A percentile compares a stretch with the other conserved stretches of the same genome.
Evolutionary conservation across 2,797 vertebrate genomes (phyloP).

Genomic region (Syngnathus rostellatus): DNA sequence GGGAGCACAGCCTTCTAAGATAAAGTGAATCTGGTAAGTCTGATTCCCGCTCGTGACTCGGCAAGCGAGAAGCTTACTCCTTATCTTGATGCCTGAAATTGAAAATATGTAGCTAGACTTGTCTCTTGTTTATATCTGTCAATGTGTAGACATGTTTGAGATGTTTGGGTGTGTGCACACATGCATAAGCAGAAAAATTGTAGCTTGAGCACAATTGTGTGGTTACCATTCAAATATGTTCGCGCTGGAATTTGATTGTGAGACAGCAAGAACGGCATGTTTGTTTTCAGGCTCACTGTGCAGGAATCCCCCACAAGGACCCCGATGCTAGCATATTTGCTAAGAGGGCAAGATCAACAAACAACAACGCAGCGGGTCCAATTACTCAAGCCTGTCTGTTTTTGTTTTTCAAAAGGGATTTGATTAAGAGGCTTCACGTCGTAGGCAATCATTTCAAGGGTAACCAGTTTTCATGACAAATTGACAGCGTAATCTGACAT

Average conservation of each 20-base stretch:
- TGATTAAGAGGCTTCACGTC: neutral
- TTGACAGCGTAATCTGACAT: neutral
- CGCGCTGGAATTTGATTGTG: constrained; percentile 17
- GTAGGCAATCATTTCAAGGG: neutral
- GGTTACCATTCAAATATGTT: constrained; percentile 15
- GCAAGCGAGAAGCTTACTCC: neutral
- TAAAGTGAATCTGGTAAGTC: constrained; percentile 48
- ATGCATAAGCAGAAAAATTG: neutral
- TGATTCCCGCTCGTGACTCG: neutral
- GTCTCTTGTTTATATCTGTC: neutral
- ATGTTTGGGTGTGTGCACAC: neutral
- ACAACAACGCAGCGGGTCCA: constrained; percentile 5
- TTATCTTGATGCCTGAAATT: neutral
- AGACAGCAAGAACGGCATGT: constrained; percentile 38
- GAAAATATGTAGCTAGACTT: neutral
- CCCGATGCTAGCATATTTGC: constrained; percentile 35
- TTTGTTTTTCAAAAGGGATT: neutral
- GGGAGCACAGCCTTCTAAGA: constrained; percentile 33
- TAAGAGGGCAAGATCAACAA: constrained; percentile 8
- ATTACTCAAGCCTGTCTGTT: neutral
- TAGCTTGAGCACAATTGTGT: neutral
- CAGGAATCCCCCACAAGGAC: constrained; percentile 33
- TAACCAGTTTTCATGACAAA: neutral
- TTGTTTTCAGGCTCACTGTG: constrained; percentile 42
- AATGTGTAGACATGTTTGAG: neutral